Conservation (phyloP, 2,888 invertebrate species). For the Phortica magna region DNA sequence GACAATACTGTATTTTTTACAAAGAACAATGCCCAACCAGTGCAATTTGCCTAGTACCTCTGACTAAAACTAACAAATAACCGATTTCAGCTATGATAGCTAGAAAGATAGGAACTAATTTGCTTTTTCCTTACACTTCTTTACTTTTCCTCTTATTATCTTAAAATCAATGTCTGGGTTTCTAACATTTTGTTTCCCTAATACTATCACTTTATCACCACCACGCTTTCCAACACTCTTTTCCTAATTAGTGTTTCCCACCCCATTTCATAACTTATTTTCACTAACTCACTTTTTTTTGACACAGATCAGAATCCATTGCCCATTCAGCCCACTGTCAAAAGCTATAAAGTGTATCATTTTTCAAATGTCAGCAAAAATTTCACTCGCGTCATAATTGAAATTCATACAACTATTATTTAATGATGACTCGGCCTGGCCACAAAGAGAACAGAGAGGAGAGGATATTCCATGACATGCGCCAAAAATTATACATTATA, state of each 20-base stretch:
- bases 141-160: background rate
- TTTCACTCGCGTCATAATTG: conserved; percentile 13
- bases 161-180: background rate
- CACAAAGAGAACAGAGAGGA: background rate
- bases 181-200: background rate
- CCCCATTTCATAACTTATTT: no score
- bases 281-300: no score
- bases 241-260: no score
- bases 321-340: background rate
- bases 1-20: no score
- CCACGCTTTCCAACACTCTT: background rate
- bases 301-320: no score
- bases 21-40: no score
- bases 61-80: no score
- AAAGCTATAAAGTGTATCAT: conserved; percentile 27
- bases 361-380: conserved; percentile 30
- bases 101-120: no score
- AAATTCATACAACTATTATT: conserved; percentile 18
- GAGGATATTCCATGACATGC: conserved; percentile 2
- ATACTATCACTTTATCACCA: background rate
- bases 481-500: conserved; percentile 16
- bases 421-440: background rate
- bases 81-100: no score
- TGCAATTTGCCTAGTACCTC: no score
- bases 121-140: background rate